Evolutionary conservation across 2,888 invertebrate genomes (phyloP), one percentile per base, ranked within the genome.

Genomic region (Byasa hedistus): DNA sequence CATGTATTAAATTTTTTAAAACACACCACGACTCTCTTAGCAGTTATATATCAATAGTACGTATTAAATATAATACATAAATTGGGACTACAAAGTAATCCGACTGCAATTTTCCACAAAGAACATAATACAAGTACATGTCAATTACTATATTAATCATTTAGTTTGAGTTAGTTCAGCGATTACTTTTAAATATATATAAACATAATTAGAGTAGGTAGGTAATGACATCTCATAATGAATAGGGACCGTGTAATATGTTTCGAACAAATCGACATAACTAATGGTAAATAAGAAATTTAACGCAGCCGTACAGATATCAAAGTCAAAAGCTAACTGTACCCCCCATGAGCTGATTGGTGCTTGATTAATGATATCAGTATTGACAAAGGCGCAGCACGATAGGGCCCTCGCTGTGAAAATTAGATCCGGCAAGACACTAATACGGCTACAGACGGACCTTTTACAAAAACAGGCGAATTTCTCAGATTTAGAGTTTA

Each of bases 381-480:
- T 69, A 81, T 80, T 84, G 85, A 89, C 84, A 88, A 88, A 79
- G 75, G 81, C 89, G 1, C 89, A 88, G 88, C 89, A 79, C 70
- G 89, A 78, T 66, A 69, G 77, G 79, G 73, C 79, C 75, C 89
- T 82, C 69, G 86, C 87, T 86, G 89, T 23, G 88, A 75, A 81
- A 83, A 88, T 89, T 87, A 78, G 86, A 80, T 79, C 80, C 81
- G 80, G 72, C 76, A 68, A 63, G 66, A 59, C 77, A 74, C 65
- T 75, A 75, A 74, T 78, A 77, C 75, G 71, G 75, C 79, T 74
- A 76, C 57, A 66, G 69, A 64, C 27, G 72, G 19, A 15, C 24
- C 17, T n/a, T 39, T 57, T 48, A 57, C 22, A 44, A 24, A 12
- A 21, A 44, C 15, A 36, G 32, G 21, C 17, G 10, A 22, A 55